Conservation (phyloP, 2,888 invertebrate species). For the Iselma pallidipennis region DNA sequence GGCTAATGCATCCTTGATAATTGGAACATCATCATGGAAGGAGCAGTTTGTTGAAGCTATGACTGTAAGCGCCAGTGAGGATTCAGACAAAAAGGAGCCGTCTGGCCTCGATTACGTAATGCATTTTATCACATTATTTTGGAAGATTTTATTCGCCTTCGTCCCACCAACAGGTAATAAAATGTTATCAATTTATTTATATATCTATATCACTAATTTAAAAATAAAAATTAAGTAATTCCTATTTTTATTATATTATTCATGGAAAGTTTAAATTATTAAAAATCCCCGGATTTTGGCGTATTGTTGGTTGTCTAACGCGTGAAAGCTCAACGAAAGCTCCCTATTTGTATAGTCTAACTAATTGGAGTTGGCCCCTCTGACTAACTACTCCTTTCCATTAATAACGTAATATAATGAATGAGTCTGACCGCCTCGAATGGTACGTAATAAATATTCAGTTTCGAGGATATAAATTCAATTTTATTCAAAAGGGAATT, state of each 20-base stretch:
- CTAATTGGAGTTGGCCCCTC: too few species aligned
- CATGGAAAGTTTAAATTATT: too few species aligned
- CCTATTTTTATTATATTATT: too few species aligned
- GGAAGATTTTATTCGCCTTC: conserved; percentile 97
- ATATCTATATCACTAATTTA: too few species aligned
- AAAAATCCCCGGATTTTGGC: neutral
- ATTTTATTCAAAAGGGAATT: too few species aligned
- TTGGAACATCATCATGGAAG: conserved; percentile 98
- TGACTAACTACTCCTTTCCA: too few species aligned
- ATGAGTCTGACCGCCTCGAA: too few species aligned
- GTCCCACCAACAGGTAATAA: conserved; percentile 93
- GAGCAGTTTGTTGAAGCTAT: conserved; percentile 98
- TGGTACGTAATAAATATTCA: too few species aligned
- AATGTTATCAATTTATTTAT: neutral
- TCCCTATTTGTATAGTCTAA: too few species aligned
- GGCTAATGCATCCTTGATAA: conserved; percentile 91
- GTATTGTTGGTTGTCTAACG: neutral
- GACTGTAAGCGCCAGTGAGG: conserved; percentile 86
- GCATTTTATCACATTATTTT: conserved; percentile 95
- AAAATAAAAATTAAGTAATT: too few species aligned
- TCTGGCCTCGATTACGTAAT: conserved; percentile 92
- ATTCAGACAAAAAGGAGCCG: conserved; percentile 69
- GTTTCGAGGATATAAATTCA: too few species aligned
- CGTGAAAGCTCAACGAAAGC: neutral
- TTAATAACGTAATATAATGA: too few species aligned